Percentiles rank a stretch among this genome's conserved stretches.
Conservation (phyloP, 2,113 vertebrate genomes). For the Pica pica region DNA sequence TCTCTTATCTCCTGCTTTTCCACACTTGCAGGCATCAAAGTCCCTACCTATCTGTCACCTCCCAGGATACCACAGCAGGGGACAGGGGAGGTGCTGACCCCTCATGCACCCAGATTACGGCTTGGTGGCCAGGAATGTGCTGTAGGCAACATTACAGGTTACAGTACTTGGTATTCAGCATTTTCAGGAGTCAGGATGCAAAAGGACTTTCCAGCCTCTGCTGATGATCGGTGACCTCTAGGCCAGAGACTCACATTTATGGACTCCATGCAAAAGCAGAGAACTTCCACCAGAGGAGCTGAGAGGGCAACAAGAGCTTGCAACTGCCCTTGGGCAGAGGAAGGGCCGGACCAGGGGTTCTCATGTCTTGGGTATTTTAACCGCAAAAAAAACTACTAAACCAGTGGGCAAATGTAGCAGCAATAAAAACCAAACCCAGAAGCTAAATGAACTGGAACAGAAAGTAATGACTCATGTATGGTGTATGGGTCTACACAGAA, state of each 20-base stretch:
- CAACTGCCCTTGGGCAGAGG: background rate
- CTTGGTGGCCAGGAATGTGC: background rate
- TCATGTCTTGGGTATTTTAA: background rate
- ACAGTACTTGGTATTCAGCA: background rate
- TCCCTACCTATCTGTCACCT: background rate
- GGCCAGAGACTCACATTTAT: background rate
- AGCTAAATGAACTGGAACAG: background rate
- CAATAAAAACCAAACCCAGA: background rate
- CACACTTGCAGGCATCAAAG: background rate
- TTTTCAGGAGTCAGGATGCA: background rate
- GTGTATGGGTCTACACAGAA: background rate
- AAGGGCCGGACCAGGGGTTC: background rate
- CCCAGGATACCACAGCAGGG: background rate
- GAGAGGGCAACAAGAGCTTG: background rate
- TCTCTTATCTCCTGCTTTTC: background rate
- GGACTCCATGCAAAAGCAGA: background rate
- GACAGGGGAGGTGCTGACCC: background rate
- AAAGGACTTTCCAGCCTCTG: background rate
- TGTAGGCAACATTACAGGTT: background rate
- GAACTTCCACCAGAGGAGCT: background rate
- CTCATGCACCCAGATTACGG: background rate
- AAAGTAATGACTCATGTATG: slow-evolving; percentile 20
- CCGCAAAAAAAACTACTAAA: background rate
- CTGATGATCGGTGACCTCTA: background rate
- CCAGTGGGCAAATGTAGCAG: background rate